phyloP scores from a whole-genome alignment of 2,888 invertebrate genomes.

The Perizoma flavofasciatum region DNA sequence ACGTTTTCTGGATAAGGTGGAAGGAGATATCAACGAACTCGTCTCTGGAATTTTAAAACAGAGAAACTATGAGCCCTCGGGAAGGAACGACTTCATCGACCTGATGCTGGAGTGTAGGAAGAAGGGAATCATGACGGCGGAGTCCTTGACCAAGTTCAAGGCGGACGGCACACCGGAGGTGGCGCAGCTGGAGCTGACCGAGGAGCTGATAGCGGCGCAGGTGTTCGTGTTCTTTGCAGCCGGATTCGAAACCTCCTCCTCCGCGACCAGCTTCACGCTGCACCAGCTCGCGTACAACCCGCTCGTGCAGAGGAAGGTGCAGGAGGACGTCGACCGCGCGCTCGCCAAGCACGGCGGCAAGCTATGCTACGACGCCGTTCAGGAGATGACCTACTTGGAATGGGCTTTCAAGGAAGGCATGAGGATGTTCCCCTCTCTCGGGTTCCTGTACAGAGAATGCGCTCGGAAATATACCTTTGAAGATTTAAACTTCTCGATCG shows the following conservation, averaged over 20 bases:
- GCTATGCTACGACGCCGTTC: slow-evolving; percentile 54
- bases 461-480: slow-evolving; percentile 50
- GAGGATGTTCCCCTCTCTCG: slow-evolving; percentile 60
- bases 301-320: slow-evolving; percentile 50
- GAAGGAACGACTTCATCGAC: slow-evolving; percentile 57
- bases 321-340: slow-evolving; percentile 52
- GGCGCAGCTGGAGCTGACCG: slow-evolving; percentile 46
- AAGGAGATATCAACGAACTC: too few species aligned
- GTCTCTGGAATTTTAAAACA: slow-evolving; percentile 14
- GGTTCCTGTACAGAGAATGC: slow-evolving; percentile 50
- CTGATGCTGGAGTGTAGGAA: slow-evolving; percentile 50
- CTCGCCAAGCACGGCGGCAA: slow-evolving; percentile 46
- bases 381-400: slow-evolving; percentile 56
- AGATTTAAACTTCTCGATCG: slow-evolving; percentile 49
- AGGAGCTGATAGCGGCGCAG: slow-evolving; percentile 51
- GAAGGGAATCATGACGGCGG: slow-evolving; percentile 48
- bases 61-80: slow-evolving; percentile 45
- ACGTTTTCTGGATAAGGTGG: too few species aligned
- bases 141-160: slow-evolving; percentile 49
- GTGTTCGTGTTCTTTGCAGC: slow-evolving; percentile 36
- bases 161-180: slow-evolving; percentile 48
- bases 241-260: slow-evolving; percentile 58
- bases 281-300: slow-evolving; percentile 57
- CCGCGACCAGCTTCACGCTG: slow-evolving; percentile 56
- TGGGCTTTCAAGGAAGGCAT: slow-evolving; percentile 56